Base-by-base conservation (phyloP, 2,888 invertebrate species). In the Pristionchus arcanus region DNA sequence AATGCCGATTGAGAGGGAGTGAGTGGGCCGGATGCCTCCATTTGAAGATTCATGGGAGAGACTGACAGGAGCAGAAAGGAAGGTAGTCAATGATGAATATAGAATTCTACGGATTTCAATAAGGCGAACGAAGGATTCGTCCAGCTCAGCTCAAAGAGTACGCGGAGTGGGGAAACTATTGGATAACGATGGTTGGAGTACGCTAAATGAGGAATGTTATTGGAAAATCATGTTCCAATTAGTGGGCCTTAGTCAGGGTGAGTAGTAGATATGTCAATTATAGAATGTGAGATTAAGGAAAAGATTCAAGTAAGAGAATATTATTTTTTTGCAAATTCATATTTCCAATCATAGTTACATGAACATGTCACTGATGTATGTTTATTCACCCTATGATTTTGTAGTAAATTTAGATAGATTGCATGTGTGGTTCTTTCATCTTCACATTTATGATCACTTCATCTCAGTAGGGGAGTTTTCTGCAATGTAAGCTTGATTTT, bases 11-110 rank as follows among this genome's bases (percentile, higher is more conserved):
- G 63, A n/a, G 25, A 25, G n/a, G n/a, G 63, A 55, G 19, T 55
- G 55, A 63, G 63, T 16, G 68, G 42, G 21, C 74, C 74, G 74
- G 74, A 77, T 77, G 42, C 25, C 21, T 37, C 37, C 74, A 77
- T 77, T 77, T 77, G 74, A 21, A 31, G 42, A 42, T 31, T 37
- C 7, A 13, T 11, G 21, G 74, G 25, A 77, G 13, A 74, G 34
- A 28, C 4, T 21, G 68, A 21, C 42, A n/a, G 25, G 63, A 11
- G n/a, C 7, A 31, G 66, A 68, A 31, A 68, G 31, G 34, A 55
- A 55, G 19, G 15, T 15, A 25, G 63, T 3, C 2, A n/a, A n/a
- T 63, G 25, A 25, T 63, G 11, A 25, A 21, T 59, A 21, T 53
- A 53, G 53, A 53, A 15, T 53, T 53, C 53, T 11, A 53, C 15